Percentiles rank a stretch among this genome's conserved stretches.
Evolutionary conservation across 2,113 vertebrate genomes (phyloP).

Genomic region (Myodes glareolus): DNA sequence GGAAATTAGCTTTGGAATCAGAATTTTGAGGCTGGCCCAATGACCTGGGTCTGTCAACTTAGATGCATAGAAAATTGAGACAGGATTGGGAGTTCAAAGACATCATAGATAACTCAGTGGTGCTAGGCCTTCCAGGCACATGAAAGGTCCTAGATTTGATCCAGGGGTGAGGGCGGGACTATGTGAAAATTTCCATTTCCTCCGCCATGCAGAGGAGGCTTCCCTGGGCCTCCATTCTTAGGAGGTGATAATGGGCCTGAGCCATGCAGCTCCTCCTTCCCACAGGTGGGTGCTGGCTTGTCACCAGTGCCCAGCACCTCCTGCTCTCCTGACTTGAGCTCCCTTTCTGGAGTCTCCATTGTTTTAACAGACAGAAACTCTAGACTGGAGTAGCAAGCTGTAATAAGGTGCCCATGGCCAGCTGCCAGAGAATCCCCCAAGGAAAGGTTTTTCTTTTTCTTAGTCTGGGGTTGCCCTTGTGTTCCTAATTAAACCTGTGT

Average conservation of each 20-base stretch:
- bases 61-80: background rate
- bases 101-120: background rate
- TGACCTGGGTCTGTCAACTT: background rate
- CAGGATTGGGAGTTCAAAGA: background rate
- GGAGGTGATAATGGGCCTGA: rapidly evolving
- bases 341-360: background rate
- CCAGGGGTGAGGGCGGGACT: too few relatives aligned
- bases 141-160: background rate
- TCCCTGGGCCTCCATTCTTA: background rate
- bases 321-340: background rate
- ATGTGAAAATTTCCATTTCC: background rate
- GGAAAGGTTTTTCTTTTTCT: background rate
- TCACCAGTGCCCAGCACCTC: rapidly evolving
- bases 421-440: background rate
- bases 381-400: background rate
- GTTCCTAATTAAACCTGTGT: background rate
- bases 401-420: background rate
- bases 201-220: background rate
- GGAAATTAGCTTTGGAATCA: slow-evolving; percentile 8
- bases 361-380: background rate
- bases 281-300: too few relatives aligned
- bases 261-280: rapidly evolving
- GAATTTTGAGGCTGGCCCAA: background rate
- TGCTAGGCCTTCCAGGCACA: background rate
- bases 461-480: background rate